Conservation (phyloP, 2,888 invertebrate species). For the Eilema caniola region DNA sequence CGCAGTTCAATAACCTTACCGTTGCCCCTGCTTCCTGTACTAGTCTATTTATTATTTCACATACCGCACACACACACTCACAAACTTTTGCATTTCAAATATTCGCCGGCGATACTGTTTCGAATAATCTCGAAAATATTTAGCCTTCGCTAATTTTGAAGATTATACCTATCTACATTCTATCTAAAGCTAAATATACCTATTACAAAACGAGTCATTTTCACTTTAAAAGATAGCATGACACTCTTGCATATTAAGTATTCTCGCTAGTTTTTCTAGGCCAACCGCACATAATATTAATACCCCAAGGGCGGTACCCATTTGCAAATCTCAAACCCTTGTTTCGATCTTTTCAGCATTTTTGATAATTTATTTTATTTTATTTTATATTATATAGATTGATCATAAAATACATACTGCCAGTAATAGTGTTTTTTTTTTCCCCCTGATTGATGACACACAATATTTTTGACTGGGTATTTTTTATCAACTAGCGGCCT, state of each 20-base stretch:
- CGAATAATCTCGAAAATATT: background rate
- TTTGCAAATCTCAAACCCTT: no score
- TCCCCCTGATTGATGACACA: no score
- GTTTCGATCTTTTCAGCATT: no score
- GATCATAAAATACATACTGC: no score
- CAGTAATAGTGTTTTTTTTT: no score
- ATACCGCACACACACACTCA: background rate
- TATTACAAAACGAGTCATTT: background rate
- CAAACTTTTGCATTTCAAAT: background rate
- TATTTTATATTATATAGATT: no score
- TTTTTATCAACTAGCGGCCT: no score
- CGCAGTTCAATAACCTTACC: background rate
- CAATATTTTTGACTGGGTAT: no score
- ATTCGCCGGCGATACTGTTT: background rate
- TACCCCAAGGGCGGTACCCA: no score
- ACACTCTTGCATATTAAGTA: conserved; percentile 4
- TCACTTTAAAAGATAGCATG: background rate
- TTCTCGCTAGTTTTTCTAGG: background rate
- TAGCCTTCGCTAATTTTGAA: background rate
- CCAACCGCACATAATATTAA: no score
- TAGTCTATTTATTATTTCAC: background rate
- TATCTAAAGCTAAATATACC: background rate
- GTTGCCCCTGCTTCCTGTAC: background rate
- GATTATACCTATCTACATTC: background rate
- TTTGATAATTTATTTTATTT: no score